phyloP scores from a whole-genome alignment of 2,113 vertebrate genomes.

The Balaeniceps rex region DNA sequence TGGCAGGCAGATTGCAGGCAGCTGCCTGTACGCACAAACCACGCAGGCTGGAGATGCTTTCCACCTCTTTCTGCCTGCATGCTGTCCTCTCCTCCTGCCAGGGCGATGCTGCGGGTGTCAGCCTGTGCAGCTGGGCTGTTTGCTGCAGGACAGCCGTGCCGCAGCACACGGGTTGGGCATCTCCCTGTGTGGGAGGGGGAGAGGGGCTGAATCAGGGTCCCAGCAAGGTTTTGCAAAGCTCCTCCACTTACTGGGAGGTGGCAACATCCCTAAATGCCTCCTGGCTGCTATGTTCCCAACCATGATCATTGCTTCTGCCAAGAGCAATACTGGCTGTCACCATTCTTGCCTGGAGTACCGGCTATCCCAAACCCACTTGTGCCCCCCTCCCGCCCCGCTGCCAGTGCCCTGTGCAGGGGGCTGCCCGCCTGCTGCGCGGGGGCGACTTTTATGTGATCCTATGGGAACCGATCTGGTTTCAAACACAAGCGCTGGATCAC shows the following conservation, averaged over 20 bases:
- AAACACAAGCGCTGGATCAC: constrained; percentile 86
- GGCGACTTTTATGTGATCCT: not conserved
- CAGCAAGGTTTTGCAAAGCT: not conserved
- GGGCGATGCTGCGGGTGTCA: not conserved
- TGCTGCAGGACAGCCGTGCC: not conserved
- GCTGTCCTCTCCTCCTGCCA: not conserved
- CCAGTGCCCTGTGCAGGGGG: not conserved
- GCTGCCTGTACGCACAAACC: not conserved
- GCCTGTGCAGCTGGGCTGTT: not conserved
- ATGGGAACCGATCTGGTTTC: constrained; percentile 71
- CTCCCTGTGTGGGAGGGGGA: accelerated
- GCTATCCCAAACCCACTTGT: not conserved
- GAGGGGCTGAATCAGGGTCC: not conserved
- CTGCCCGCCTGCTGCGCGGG: not conserved
- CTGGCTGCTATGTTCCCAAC: not conserved
- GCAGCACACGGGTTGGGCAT: not conserved
- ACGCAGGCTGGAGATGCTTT: not conserved
- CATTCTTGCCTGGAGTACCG: accelerated
- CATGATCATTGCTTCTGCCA: accelerated
- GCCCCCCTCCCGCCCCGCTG: accelerated
- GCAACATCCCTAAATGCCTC: not conserved
- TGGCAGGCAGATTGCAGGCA: not conserved
- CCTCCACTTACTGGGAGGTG: accelerated
- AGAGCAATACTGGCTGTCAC: accelerated
- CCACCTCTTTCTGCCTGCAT: not conserved